Conservation (phyloP, 2,888 invertebrate genomes). For the Acanthopleura granulata region DNA sequence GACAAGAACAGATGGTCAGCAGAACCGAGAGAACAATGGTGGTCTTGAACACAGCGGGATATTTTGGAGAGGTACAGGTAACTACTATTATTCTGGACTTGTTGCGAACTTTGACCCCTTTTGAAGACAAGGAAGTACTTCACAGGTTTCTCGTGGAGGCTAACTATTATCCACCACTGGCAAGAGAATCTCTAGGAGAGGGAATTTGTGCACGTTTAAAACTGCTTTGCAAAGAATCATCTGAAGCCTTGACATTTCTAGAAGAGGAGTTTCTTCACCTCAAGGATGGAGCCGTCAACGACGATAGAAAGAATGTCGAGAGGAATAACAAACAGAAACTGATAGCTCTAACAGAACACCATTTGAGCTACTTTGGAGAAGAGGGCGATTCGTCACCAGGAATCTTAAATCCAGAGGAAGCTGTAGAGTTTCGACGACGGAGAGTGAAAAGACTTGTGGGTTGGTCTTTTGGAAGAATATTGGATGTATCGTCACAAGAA, state of each 20-base stretch:
- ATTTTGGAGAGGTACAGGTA: slow-evolving; percentile 43
- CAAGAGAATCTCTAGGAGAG: slow-evolving; percentile 25
- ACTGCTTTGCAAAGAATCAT: slow-evolving; percentile 28
- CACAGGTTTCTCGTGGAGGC: slow-evolving; percentile 37
- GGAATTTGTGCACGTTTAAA: slow-evolving; percentile 31
- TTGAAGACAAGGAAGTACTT: slow-evolving; percentile 25
- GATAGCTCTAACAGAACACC: slow-evolving; percentile 35
- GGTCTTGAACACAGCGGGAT: slow-evolving; percentile 41
- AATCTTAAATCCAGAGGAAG: slow-evolving; percentile 27
- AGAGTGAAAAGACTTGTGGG: slow-evolving; percentile 34
- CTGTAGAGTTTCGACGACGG: slow-evolving; percentile 36
- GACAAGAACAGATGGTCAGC: slow-evolving; percentile 38
- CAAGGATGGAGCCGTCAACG: slow-evolving; percentile 29
- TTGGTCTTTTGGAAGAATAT: slow-evolving; percentile 28
- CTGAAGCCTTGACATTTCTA: slow-evolving; percentile 33
- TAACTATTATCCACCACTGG: slow-evolving; percentile 26
- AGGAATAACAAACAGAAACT: slow-evolving; percentile 26
- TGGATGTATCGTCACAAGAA: slow-evolving; percentile 26
- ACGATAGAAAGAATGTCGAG: neutral
- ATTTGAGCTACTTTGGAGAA: slow-evolving; percentile 48
- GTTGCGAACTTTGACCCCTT: slow-evolving; percentile 32
- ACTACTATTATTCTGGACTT: slow-evolving; percentile 39
- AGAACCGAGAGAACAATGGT: slow-evolving; percentile 30
- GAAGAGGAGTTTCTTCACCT: slow-evolving; percentile 40
- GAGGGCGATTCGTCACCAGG: slow-evolving; percentile 33